These are phyloP conservation scores for Trichacis sp. DNA, from an alignment of 2,888 invertebrate genomes.

Conservation along the genomic window DNA sequence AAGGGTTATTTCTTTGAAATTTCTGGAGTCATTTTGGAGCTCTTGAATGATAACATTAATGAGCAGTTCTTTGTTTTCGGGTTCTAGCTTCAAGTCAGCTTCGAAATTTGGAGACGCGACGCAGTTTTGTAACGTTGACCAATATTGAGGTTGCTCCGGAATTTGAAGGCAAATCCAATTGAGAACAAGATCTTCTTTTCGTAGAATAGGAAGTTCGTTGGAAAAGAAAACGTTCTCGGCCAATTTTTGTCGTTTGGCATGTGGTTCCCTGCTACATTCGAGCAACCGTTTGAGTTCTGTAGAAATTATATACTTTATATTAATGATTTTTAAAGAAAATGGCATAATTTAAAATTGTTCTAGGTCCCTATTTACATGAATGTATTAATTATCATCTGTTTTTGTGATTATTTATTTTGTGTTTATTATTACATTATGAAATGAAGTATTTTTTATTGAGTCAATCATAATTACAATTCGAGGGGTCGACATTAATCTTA, in stretches of 20 bases:
- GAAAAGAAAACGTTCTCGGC: slow-evolving; percentile 72
- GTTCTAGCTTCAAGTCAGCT: slow-evolving; percentile 35
- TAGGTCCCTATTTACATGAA: no score
- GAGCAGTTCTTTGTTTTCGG: slow-evolving; percentile 46
- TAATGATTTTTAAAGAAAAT: no score
- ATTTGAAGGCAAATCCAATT: slow-evolving; percentile 69
- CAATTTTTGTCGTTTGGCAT: slow-evolving; percentile 71
- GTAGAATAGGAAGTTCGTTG: slow-evolving; percentile 69
- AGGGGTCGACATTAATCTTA: no score
- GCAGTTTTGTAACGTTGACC: slow-evolving; percentile 50
- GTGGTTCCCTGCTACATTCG: slow-evolving; percentile 58
- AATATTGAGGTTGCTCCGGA: slow-evolving; percentile 33
- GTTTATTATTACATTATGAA: no score
- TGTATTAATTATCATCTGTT: no score
- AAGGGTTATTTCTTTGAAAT: slow-evolving; percentile 33
- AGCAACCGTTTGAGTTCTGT: slow-evolving; percentile 11
- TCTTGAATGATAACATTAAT: slow-evolving; percentile 42
- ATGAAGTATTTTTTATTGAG: no score
- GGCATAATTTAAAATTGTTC: no score
- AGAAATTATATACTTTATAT: no score
- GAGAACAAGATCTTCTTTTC: slow-evolving; percentile 71
- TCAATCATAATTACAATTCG: no score
- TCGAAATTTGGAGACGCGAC: slow-evolving; percentile 25
- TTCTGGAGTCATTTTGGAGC: slow-evolving; percentile 30
- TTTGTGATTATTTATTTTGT: no score